Conservation (phyloP, 2,113 vertebrate genomes). For the Laticauda colubrina region DNA sequence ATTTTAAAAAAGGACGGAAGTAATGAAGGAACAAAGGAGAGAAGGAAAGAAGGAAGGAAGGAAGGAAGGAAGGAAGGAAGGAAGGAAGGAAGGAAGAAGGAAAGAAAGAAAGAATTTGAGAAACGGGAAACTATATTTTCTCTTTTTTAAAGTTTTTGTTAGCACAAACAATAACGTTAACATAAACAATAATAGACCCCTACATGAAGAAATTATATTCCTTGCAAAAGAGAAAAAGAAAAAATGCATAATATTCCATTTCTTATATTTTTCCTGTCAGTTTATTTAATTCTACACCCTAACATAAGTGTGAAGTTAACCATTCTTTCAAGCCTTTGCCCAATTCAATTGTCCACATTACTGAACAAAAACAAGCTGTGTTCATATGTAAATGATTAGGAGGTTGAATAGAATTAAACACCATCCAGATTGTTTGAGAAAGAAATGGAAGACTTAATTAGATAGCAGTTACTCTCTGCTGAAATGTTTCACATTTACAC, state of each 20-base stretch:
- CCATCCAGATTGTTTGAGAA: not conserved
- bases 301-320: not conserved
- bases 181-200: not conserved
- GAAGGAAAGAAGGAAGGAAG: not conserved
- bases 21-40: too few relatives aligned
- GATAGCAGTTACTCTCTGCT: not conserved
- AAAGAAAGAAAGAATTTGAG: not conserved
- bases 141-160: not conserved
- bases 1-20: not conserved
- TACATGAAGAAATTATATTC: not conserved
- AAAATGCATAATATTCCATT: not conserved
- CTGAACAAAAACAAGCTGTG: not conserved
- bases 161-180: not conserved
- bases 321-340: not conserved
- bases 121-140: not conserved
- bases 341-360: not conserved
- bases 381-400: slow-evolving; percentile 1
- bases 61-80: too few relatives aligned
- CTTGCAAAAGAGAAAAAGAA: not conserved
- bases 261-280: not conserved
- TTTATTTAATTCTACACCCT: not conserved
- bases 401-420: slow-evolving; percentile 5
- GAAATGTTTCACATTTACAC: not conserved
- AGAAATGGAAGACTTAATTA: not conserved
- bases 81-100: not conserved